Evolutionary conservation across 2,888 invertebrate species (phyloP).

Genomic region (Drosophila macrothrix): DNA sequence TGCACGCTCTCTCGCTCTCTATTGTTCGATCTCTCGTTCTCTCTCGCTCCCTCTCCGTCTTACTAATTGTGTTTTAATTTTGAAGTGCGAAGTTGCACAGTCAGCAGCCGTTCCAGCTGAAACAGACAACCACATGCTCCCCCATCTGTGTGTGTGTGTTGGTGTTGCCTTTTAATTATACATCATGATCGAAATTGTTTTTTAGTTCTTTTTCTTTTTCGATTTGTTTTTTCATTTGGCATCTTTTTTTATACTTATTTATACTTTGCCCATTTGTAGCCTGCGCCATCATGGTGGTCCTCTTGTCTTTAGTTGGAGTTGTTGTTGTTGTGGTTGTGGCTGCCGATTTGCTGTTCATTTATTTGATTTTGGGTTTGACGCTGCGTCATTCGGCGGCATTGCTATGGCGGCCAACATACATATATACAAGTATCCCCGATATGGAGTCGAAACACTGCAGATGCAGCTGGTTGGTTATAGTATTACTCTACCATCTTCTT

Average conservation of each 20-base stretch:
- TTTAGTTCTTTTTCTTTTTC: constrained; percentile 49
- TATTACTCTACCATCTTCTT: constrained; percentile 14
- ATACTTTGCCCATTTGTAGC: constrained; percentile 79
- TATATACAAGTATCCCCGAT: constrained; percentile 48
- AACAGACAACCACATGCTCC: constrained; percentile 45
- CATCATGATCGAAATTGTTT: constrained; percentile 80
- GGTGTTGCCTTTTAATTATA: constrained; percentile 79
- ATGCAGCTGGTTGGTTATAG: constrained; percentile 65
- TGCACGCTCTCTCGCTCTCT: neutral
- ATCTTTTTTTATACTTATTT: constrained; percentile 69
- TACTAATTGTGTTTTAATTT: constrained; percentile 78
- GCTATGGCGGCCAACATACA: constrained; percentile 65
- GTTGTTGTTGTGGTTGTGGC: constrained; percentile 37
- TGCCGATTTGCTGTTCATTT: constrained; percentile 78
- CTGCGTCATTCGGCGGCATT: constrained; percentile 77
- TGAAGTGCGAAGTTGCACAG: constrained; percentile 82
- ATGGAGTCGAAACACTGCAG: constrained; percentile 43
- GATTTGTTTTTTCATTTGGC: constrained; percentile 64
- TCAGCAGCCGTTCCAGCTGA: constrained; percentile 59
- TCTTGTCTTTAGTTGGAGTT: constrained; percentile 67
- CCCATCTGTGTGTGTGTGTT: constrained; percentile 6
- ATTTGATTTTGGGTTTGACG: constrained; percentile 71
- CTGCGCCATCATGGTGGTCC: constrained; percentile 76
- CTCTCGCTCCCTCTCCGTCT: constrained; percentile 23
- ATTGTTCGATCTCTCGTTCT: neutral